phyloP scores from a whole-genome alignment of 1,140 invertebrate species.

The Ips typographus region DNA sequence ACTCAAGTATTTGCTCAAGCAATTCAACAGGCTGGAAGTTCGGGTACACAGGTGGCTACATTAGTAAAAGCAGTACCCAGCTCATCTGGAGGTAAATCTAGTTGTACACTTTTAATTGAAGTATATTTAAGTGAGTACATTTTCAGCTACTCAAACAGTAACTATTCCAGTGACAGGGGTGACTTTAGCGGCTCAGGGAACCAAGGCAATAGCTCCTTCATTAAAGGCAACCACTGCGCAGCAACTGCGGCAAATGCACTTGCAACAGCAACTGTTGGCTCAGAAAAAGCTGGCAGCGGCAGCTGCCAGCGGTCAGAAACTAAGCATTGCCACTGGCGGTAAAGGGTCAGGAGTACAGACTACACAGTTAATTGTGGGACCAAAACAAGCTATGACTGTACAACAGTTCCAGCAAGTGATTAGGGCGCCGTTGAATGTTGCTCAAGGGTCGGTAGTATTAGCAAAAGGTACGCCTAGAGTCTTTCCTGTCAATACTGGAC shows the following conservation, averaged over 20 bases:
- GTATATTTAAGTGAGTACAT: neutral
- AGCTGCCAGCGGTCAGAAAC: slow-evolving; percentile 38
- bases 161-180: slow-evolving; percentile 54
- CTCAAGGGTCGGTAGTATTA: slow-evolving; percentile 48
- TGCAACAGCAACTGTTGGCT: slow-evolving; percentile 66
- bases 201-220: slow-evolving; percentile 52
- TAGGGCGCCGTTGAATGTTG: slow-evolving; percentile 59
- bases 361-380: slow-evolving; percentile 63
- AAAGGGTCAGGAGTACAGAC: slow-evolving; percentile 59
- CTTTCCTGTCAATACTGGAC: slow-evolving; percentile 49
- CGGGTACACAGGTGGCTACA: slow-evolving; percentile 57
- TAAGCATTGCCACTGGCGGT: slow-evolving; percentile 50
- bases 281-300: slow-evolving; percentile 56
- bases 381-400: slow-evolving; percentile 69
- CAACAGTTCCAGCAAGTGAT: slow-evolving; percentile 79
- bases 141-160: slow-evolving; percentile 52
- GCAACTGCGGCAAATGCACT: slow-evolving; percentile 67
- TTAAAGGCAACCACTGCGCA: slow-evolving; percentile 61
- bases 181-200: slow-evolving; percentile 52
- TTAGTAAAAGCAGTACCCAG: slow-evolving; percentile 61
- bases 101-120: neutral
- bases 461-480: slow-evolving; percentile 48
- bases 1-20: slow-evolving; percentile 62
- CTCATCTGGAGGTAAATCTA: slow-evolving; percentile 44
- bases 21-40: slow-evolving; percentile 53